Conservation (phyloP, 1,140 invertebrate genomes). For the Aphidius ervi region DNA sequence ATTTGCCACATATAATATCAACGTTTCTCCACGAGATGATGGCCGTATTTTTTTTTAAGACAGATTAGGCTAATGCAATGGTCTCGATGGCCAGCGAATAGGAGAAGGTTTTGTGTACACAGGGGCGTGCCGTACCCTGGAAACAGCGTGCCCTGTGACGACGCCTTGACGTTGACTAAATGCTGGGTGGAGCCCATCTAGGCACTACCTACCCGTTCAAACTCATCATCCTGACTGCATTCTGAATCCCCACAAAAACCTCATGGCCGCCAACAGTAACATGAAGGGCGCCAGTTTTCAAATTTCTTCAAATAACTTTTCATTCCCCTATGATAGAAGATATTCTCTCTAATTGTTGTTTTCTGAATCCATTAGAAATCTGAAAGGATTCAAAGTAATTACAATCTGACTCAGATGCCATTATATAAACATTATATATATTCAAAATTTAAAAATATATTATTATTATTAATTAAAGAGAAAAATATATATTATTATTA, state of each 20-base stretch:
- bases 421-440: too few species aligned
- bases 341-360: neutral
- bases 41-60: constrained; percentile 46
- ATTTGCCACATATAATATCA: constrained; percentile 40
- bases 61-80: constrained; percentile 52
- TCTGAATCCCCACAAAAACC: constrained; percentile 27
- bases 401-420: too few species aligned
- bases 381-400: neutral
- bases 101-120: constrained; percentile 43
- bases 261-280: constrained; percentile 43
- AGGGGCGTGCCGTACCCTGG: constrained; percentile 51
- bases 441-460: too few species aligned
- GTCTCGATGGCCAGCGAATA: constrained; percentile 52
- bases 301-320: constrained; percentile 22
- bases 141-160: constrained; percentile 47
- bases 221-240: constrained; percentile 47
- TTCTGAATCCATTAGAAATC: neutral
- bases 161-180: constrained; percentile 51
- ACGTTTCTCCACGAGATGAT: constrained; percentile 50
- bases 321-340: constrained; percentile 1
- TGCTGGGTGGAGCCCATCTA: constrained; percentile 52
- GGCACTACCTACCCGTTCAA: constrained; percentile 51
- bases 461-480: too few species aligned
- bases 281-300: constrained; percentile 45
- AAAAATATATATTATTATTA: too few species aligned